A percentile compares a stretch with the other conserved stretches of the same genome.
Conservation (phyloP, 2,888 invertebrate species). For the Nematopogon swammerdamellus region DNA sequence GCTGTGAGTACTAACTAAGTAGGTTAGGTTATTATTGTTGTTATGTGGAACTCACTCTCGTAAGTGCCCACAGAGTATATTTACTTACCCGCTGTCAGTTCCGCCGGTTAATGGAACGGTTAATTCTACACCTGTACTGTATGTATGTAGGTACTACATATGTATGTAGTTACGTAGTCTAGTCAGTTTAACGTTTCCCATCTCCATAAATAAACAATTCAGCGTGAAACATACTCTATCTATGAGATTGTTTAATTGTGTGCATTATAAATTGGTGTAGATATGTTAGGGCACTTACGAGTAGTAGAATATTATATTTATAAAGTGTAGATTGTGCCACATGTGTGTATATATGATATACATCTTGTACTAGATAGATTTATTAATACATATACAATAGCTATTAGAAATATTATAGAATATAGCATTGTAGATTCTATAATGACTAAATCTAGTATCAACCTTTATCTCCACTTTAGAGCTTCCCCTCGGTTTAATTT, state of each 20-base stretch:
- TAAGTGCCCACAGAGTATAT: neutral
- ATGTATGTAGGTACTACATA: too few relatives aligned
- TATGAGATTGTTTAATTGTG: too few relatives aligned
- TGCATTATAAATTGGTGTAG: too few relatives aligned
- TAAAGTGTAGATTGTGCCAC: constrained; percentile 46
- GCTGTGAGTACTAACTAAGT: constrained; percentile 5
- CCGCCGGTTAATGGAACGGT: too few relatives aligned
- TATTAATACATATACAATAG: constrained; percentile 15
- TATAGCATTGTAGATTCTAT: neutral
- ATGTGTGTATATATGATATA: constrained; percentile 39
- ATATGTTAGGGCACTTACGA: too few relatives aligned
- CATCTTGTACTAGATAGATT: constrained; percentile 36
- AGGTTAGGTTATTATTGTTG: neutral
- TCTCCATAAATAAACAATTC: too few relatives aligned
- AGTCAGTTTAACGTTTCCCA: too few relatives aligned
- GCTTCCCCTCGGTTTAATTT: neutral
- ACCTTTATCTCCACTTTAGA: neutral
- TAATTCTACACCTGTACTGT: too few relatives aligned
- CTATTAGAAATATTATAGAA: neutral
- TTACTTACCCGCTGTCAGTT: too few relatives aligned
- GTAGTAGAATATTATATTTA: too few relatives aligned
- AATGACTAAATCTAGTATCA: neutral
- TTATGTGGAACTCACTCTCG: neutral
- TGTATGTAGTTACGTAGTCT: too few relatives aligned
- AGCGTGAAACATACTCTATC: too few relatives aligned